phyloP scores from a whole-genome alignment of 1,140 invertebrate species.

The Bombus confusus region DNA sequence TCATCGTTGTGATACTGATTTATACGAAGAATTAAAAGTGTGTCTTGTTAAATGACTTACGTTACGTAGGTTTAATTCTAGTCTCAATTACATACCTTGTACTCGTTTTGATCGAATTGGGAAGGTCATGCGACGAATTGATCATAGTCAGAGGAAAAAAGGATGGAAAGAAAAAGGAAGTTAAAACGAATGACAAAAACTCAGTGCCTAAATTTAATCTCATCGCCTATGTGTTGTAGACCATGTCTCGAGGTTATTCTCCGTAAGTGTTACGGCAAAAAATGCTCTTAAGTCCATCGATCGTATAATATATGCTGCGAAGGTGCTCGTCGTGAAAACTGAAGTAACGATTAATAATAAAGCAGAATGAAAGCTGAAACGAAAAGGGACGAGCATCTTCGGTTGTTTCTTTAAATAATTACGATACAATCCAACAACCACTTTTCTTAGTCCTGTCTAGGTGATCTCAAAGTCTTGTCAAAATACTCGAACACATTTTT shows the following conservation, averaged over 20 bases:
- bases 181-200: constrained; percentile 2
- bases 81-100: not conserved
- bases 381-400: constrained; percentile 12
- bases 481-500: constrained; percentile 15
- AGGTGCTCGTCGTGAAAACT: constrained; percentile 17
- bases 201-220: constrained; percentile 63
- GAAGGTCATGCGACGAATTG: not conserved
- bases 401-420: not conserved
- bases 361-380: not conserved
- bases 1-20: constrained; percentile 20
- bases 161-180: too few species aligned
- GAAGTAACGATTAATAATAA: not conserved
- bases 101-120: not conserved
- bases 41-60: not conserved
- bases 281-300: constrained; percentile 25
- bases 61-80: not conserved
- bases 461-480: constrained; percentile 50
- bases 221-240: constrained; percentile 57
- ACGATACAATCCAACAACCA: constrained; percentile 15
- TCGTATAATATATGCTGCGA: not conserved
- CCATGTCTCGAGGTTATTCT: constrained; percentile 54
- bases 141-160: not conserved
- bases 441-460: constrained; percentile 53
- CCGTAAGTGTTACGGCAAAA: constrained; percentile 35
- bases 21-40: not conserved